phyloP scores from a whole-genome alignment of 1,140 invertebrate species.

The Conopomorpha cramerella region DNA sequence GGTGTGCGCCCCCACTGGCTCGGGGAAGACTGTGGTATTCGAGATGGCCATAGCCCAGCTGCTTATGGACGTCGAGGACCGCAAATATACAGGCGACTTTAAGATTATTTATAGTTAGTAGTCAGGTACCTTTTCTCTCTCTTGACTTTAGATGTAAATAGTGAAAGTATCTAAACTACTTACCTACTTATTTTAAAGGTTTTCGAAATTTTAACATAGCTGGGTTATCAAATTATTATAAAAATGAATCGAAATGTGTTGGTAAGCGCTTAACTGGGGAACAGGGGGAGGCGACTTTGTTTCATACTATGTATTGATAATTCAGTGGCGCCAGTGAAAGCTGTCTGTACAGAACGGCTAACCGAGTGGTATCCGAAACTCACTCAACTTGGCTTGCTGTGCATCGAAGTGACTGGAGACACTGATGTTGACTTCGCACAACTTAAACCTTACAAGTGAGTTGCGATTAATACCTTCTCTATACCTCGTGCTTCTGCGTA shows the following conservation, averaged over 20 bases:
- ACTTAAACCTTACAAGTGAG: conserved; percentile 42
- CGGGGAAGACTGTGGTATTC: conserved; percentile 82
- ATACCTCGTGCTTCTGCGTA: no score
- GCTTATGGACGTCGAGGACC: conserved; percentile 56
- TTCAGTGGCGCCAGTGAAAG: conserved; percentile 81
- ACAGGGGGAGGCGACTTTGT: no score
- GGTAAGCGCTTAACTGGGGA: no score
- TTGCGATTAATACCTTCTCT: background rate
- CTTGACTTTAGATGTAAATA: no score
- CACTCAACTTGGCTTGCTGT: conserved; percentile 63
- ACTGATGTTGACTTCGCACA: conserved; percentile 66
- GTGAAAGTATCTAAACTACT: no score
- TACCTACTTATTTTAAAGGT: no score
- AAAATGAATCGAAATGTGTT: no score
- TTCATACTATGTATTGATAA: no score
- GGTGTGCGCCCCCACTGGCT: conserved; percentile 78
- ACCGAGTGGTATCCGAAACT: conserved; percentile 77
- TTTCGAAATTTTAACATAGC: no score
- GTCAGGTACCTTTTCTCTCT: no score
- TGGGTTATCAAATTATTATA: no score
- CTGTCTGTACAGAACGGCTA: conserved; percentile 73
- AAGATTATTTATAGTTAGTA: conserved; percentile 71
- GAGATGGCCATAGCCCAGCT: conserved; percentile 77
- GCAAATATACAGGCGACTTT: conserved; percentile 35
- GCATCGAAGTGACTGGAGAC: conserved; percentile 78